Evolutionary conservation across 2,797 vertebrate species (phyloP).

Genomic region (Sorex maritimensis): DNA sequence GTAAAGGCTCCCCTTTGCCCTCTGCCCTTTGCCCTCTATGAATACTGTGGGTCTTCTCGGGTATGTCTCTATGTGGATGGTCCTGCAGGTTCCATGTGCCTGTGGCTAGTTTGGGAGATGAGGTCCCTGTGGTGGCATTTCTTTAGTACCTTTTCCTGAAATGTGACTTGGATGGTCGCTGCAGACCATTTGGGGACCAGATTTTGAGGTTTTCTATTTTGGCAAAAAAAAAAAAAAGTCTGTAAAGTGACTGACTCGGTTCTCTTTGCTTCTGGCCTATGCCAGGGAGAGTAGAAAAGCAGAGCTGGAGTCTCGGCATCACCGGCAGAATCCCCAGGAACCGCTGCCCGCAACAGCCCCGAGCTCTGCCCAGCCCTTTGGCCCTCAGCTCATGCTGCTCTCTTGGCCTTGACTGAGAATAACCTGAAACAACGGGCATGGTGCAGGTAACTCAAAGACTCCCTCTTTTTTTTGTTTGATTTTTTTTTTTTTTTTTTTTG

Average conservation of each 20-base stretch:
- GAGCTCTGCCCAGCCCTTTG: not conserved
- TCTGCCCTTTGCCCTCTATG: not conserved
- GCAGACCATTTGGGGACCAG: not conserved
- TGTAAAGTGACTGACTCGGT: not conserved
- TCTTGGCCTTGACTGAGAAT: constrained; percentile 10
- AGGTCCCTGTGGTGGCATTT: not conserved
- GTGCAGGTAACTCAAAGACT: not conserved
- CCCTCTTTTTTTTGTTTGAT: too few species aligned
- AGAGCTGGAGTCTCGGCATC: constrained; percentile 16
- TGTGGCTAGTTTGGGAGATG: too few species aligned
- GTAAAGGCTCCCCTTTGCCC: not conserved
- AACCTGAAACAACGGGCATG: not conserved
- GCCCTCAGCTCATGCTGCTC: not conserved
- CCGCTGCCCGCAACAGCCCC: not conserved
- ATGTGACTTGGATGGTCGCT: not conserved
- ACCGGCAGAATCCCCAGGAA: too few species aligned
- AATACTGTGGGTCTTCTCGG: not conserved
- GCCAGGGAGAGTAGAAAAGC: not conserved
- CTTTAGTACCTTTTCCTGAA: not conserved
- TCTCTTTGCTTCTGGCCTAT: not conserved
- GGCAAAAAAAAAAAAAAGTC: not conserved
- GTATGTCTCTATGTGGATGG: not conserved
- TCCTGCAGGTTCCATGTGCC: not conserved
- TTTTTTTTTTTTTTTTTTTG: too few species aligned
- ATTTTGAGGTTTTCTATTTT: not conserved